Conservation (phyloP, 1,140 invertebrate genomes). For the Phymorhynchus buccinoides region DNA sequence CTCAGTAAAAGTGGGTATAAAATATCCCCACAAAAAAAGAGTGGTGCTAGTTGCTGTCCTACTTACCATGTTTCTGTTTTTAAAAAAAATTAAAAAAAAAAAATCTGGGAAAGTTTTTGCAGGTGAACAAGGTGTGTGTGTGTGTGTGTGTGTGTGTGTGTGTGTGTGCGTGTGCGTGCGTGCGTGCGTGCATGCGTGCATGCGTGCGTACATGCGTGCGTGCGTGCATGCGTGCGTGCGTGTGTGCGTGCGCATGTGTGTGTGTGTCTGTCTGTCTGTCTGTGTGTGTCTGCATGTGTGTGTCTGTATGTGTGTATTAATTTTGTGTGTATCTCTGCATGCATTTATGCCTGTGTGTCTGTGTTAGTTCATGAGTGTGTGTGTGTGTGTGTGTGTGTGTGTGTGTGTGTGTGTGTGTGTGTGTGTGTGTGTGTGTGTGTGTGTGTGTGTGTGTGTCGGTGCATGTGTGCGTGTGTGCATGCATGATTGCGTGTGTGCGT, state of each 20-base stretch:
- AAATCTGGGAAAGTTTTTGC: neutral
- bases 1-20: too few relatives aligned
- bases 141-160: neutral
- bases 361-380: neutral
- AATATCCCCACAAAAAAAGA: too few relatives aligned
- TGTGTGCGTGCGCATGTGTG: conserved; percentile 19
- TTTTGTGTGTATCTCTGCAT: neutral
- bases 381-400: neutral
- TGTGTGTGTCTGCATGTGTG: neutral
- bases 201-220: neutral
- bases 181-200: neutral
- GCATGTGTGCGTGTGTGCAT: too few relatives aligned
- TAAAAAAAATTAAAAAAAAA: neutral
- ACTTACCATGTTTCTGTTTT: too few relatives aligned
- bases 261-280: conserved; percentile 8
- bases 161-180: neutral
- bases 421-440: too few relatives aligned
- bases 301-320: neutral
- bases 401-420: too few relatives aligned
- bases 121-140: too few relatives aligned
- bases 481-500: too few relatives aligned
- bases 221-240: neutral
- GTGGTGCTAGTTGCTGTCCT: too few relatives aligned
- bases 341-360: neutral
- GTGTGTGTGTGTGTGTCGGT: too few relatives aligned